phyloP scores from a whole-genome alignment of 2,113 vertebrate species.

The Pyxicephalus adspersus region DNA sequence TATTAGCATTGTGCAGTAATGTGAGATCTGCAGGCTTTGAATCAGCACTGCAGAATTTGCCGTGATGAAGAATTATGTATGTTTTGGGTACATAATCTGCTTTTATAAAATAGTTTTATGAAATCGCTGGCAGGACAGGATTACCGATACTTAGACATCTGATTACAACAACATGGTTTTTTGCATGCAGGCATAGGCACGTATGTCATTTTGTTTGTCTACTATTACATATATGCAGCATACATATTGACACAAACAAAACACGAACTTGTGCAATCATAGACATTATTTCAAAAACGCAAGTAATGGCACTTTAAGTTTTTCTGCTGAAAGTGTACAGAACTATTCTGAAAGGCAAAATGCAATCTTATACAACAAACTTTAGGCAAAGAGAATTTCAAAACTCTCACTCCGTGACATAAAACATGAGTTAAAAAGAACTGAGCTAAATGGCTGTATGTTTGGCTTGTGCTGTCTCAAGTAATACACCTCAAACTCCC shows the following conservation, averaged over 20 bases:
- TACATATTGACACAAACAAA: not conserved
- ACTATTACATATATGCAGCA: not conserved
- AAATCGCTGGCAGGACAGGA: not conserved
- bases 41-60: not conserved
- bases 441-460: not conserved
- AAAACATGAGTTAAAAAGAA: not conserved
- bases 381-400: not conserved
- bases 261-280: slow-evolving; percentile 2
- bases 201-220: not conserved
- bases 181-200: not conserved
- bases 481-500: not conserved
- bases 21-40: not conserved
- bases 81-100: too few species aligned
- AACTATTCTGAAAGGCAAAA: not conserved
- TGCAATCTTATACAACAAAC: not conserved
- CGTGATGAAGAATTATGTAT: not conserved
- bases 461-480: slow-evolving; percentile 37
- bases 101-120: not conserved
- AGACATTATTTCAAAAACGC: not conserved
- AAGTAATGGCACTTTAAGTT: slow-evolving; percentile 13
- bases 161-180: not conserved
- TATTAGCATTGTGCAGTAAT: slow-evolving; percentile 1
- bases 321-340: slow-evolving; percentile 7
- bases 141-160: not conserved
- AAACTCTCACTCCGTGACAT: not conserved